Evolutionary conservation across 1,140 invertebrate genomes (phyloP).

Genomic region (Drosophila prosaltans): DNA sequence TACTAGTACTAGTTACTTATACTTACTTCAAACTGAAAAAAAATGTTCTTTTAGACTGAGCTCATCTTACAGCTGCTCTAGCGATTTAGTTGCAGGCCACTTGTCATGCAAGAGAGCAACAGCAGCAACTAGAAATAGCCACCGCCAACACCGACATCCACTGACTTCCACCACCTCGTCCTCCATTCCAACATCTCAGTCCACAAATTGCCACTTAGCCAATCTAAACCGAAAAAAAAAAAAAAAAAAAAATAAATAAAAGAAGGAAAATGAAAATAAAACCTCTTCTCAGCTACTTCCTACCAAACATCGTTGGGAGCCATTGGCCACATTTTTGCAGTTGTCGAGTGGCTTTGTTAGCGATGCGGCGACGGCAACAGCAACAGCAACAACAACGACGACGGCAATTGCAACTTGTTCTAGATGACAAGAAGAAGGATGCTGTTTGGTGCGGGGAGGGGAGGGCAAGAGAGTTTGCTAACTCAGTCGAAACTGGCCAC

Average conservation of each 20-base stretch:
- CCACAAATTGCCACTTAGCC: conserved; percentile 68
- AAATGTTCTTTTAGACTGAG: conserved; percentile 36
- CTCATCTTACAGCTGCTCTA: conserved; percentile 56
- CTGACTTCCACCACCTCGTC: conserved; percentile 17
- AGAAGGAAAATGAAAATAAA: conserved; percentile 29
- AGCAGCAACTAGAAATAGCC: conserved; percentile 25
- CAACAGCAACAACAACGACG: conserved; percentile 38
- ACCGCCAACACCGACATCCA: neutral
- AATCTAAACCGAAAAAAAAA: conserved; percentile 22
- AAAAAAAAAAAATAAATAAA: conserved; percentile 1
- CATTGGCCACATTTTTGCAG: conserved; percentile 68
- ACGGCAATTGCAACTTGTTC: conserved; percentile 62
- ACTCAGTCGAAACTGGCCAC: conserved; percentile 48
- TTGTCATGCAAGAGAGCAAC: conserved; percentile 66
- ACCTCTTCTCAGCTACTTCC: conserved; percentile 26
- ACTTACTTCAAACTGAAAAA: conserved; percentile 1
- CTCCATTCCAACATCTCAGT: conserved; percentile 42
- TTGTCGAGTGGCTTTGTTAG: conserved; percentile 74
- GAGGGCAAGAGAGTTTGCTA: neutral
- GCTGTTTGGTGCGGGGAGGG: conserved; percentile 16
- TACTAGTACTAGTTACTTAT: neutral
- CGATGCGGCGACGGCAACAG: conserved; percentile 38
- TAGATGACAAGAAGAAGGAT: conserved; percentile 20
- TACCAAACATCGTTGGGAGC: conserved; percentile 28
- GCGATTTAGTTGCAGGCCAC: conserved; percentile 60